Conservation (phyloP, 2,113 vertebrate species). For the Steatornis caripensis region DNA sequence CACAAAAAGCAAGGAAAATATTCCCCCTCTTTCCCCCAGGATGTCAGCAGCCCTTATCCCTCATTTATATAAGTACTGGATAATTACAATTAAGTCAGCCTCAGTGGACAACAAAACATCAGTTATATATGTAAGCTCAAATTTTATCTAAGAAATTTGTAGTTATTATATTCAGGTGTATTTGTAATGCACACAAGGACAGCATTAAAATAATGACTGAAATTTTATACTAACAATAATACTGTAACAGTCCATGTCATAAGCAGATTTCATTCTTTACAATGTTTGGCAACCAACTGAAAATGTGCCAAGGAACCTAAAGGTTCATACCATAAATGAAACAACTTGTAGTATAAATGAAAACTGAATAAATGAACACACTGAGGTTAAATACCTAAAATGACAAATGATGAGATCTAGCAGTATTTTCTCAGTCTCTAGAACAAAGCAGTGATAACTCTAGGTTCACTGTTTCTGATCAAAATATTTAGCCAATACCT, state of each 20-base stretch:
- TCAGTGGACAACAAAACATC: not conserved
- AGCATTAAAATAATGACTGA: not conserved
- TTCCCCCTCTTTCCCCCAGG: not conserved
- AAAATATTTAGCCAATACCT: not conserved
- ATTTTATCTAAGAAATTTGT: not conserved
- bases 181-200: not conserved
- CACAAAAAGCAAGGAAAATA: not conserved
- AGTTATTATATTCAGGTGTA: not conserved
- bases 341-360: not conserved
- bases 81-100: not conserved
- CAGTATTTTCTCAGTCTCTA: not conserved
- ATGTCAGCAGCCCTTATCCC: not conserved
- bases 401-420: not conserved
- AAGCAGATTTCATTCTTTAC: not conserved
- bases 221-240: not conserved
- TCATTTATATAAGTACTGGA: not conserved
- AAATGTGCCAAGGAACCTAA: not conserved
- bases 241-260: not conserved
- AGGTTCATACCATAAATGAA: not conserved
- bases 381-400: not conserved
- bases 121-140: not conserved
- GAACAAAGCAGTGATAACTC: not conserved
- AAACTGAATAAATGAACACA: not conserved
- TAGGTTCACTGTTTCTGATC: not conserved
- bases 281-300: not conserved